Percentiles rank a stretch among this genome's conserved stretches.
These are phyloP conservation scores for Streptopelia turtur DNA, from an alignment of 2,797 vertebrate genomes.

Conservation along the genomic window DNA sequence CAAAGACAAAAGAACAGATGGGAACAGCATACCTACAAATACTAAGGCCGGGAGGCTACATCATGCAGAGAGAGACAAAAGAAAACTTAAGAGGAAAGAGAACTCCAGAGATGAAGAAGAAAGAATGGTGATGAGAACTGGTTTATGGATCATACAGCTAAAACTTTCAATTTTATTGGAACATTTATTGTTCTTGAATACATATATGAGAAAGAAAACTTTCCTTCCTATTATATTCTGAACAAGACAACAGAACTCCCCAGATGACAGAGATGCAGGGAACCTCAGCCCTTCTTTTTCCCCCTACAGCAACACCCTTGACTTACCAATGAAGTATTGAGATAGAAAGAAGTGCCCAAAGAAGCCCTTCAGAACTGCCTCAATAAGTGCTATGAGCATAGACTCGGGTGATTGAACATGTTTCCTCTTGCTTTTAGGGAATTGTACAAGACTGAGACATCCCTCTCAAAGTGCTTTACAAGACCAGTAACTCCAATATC, in stretches of 20 bases:
- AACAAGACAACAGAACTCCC: neutral
- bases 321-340: neutral
- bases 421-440: neutral
- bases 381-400: neutral
- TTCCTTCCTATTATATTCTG: neutral
- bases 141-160: neutral
- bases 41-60: neutral
- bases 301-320: neutral
- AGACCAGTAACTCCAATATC: neutral
- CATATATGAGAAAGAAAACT: neutral
- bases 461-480: neutral
- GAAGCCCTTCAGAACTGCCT: neutral
- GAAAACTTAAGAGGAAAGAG: neutral
- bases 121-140: neutral
- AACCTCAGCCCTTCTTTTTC: neutral
- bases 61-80: neutral
- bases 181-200: neutral
- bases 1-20: neutral
- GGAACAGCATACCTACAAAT: neutral
- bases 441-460: fast-evolving
- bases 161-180: neutral
- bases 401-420: neutral
- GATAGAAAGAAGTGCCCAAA: neutral
- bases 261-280: neutral
- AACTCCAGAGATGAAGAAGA: neutral